phyloP scores from a whole-genome alignment of 2,113 vertebrate genomes.

The Pomatorhinus ruficollis region DNA sequence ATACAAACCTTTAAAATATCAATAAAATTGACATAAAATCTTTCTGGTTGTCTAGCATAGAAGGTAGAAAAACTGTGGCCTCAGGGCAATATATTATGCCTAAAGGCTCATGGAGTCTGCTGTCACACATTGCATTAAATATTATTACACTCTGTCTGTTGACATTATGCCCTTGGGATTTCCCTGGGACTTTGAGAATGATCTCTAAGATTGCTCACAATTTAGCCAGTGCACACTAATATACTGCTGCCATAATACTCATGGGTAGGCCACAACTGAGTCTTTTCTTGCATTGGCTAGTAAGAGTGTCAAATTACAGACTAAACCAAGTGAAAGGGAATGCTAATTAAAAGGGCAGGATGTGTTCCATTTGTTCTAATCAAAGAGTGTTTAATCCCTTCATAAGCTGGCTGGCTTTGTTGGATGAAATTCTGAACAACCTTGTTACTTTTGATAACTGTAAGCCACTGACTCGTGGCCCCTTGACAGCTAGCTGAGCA shows the following conservation, averaged over 20 bases:
- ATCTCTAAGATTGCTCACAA: conserved; percentile 31
- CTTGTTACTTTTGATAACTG: conserved; percentile 85
- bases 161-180: conserved; percentile 46
- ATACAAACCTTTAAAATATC: conserved; percentile 60
- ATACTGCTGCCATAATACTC: neutral
- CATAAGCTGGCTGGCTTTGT: conserved; percentile 80
- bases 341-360: conserved; percentile 78
- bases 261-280: conserved; percentile 12
- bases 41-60: conserved; percentile 50
- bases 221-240: neutral
- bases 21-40: conserved; percentile 54
- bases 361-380: conserved; percentile 80
- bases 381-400: conserved; percentile 82
- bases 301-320: conserved; percentile 63
- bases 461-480: conserved; percentile 82
- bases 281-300: conserved; percentile 42
- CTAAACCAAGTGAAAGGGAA: conserved; percentile 64
- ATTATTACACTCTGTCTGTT: conserved; percentile 62
- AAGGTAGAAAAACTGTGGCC: conserved; percentile 47
- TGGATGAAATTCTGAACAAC: conserved; percentile 81
- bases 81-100: conserved; percentile 57
- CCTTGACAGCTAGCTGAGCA: conserved; percentile 81
- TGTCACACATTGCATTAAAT: conserved; percentile 45
- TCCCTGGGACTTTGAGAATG: conserved; percentile 49
- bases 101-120: conserved; percentile 47